These are phyloP conservation scores for Drosophila mercatorum DNA, from an alignment of 2,888 invertebrate genomes.

Conservation along the genomic window DNA sequence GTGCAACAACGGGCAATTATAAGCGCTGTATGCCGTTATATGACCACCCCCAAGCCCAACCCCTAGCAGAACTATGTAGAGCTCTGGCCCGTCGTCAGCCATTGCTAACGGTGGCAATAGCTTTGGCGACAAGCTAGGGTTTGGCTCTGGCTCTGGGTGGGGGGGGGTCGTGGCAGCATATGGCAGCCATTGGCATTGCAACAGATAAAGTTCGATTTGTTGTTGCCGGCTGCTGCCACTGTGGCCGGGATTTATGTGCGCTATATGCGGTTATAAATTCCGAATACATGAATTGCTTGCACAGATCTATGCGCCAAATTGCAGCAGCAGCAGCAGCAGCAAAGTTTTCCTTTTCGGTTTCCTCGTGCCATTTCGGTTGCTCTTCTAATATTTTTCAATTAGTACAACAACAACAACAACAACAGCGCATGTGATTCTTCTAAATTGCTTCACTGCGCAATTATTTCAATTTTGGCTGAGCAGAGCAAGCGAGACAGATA, in stretches of 20 bases:
- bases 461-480: slow-evolving; percentile 82
- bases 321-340: slow-evolving; percentile 51
- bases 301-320: slow-evolving; percentile 79
- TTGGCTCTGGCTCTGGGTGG: neutral
- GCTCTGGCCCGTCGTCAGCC: slow-evolving; percentile 48
- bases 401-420: slow-evolving; percentile 46
- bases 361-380: slow-evolving; percentile 43
- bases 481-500: slow-evolving; percentile 9
- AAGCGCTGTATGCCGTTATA: slow-evolving; percentile 57
- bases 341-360: slow-evolving; percentile 57
- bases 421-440: slow-evolving; percentile 77
- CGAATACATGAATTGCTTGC: slow-evolving; percentile 74
- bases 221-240: slow-evolving; percentile 44
- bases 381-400: slow-evolving; percentile 74
- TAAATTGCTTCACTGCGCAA: slow-evolving; percentile 84
- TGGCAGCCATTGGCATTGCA: slow-evolving; percentile 75
- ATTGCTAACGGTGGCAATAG: slow-evolving; percentile 79
- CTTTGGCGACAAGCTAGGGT: slow-evolving; percentile 72
- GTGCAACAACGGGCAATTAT: slow-evolving; percentile 73
- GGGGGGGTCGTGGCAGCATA: slow-evolving; percentile 52
- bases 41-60: neutral
- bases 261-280: slow-evolving; percentile 80
- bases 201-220: slow-evolving; percentile 79
- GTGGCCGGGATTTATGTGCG: slow-evolving; percentile 74
- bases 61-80: neutral